Base-by-base conservation (phyloP, 2,113 vertebrate species). In the Myotis brandtii region DNA sequence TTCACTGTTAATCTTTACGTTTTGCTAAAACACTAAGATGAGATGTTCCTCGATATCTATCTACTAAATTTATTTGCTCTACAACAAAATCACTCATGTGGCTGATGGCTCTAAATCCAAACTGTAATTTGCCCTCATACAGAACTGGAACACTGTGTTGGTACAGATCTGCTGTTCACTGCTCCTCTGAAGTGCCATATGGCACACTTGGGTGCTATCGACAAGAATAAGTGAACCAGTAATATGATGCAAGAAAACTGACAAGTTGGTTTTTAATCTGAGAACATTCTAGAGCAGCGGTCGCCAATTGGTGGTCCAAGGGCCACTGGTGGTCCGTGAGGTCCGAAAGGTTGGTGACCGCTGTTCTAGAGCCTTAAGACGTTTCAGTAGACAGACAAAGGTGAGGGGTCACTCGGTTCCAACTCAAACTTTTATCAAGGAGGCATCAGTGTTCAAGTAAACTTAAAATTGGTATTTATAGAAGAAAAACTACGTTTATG, bases 381-480 rank as follows among this genome's bases (percentile, higher is more conserved):
- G 91, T 93, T 96, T 91, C 27, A 64, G 17, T 27, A 66, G 56
- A 77, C 46, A 95, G 32, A 10, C 37, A 59, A 93, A 76, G 30
- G 59, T 77, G 40, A 69, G 37, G 37, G 34, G 12, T 32, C 27
- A 21, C 25, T 86, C 48, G 34, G 12, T 80, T 94, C 25, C 34
- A 32, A 17, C 23, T 70, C 46, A 18, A 75, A 70, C 69, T 62
- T 50, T 16, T 27, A 48, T 82, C 56, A 66, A 17, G 62, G 88
- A 93, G 17, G 30, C 23, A 40, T 34, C 27, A 8, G 9, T 84
- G 66, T 89, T 92, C 46, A 89, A 50, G 17, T 40, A 64, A 94
- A 79, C 48, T 80, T 64, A 56, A 87, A 95, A 3, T 67, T 52
- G 59, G 16, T 37, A 1, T 75, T 79, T 81, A 23, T 34, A 27